Conservation (phyloP, 37 sponge, comb jelly and placozoan species). For the Aplysina aerophoba region DNA sequence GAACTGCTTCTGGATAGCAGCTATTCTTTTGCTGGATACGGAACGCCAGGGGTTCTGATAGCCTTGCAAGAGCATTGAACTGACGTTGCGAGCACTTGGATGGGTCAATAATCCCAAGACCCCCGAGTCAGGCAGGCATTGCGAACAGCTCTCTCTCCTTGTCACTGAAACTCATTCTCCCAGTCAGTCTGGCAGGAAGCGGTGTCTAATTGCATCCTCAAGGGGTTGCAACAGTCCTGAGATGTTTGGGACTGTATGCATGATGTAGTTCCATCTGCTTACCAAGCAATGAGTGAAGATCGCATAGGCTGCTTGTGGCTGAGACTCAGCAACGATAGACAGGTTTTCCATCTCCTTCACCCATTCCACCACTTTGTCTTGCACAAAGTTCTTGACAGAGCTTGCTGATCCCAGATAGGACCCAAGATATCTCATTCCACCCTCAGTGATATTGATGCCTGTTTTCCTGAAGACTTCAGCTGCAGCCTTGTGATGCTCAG, state of each 20-base stretch:
- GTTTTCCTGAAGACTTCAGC: constrained; percentile 6
- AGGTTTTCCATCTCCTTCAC: constrained; percentile 3
- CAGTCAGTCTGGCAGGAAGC: constrained; percentile 14
- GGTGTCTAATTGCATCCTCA: constrained; percentile 17
- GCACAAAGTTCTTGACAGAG: not conserved
- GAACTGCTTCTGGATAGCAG: no score
- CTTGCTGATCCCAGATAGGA: not conserved
- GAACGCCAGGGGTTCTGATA: constrained; percentile 4
- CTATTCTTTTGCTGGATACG: no score
- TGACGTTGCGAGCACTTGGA: not conserved
- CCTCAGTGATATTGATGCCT: constrained; percentile 1
- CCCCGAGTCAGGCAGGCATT: constrained; percentile 20
- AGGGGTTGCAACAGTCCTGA: constrained; percentile 6
- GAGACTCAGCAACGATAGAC: not conserved
- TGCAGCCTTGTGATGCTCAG: not conserved
- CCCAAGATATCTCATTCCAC: constrained; percentile 1
- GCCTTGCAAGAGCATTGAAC: not conserved
- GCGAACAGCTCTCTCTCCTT: constrained; percentile 14
- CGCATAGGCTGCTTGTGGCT: constrained; percentile 19
- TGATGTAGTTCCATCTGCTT: not conserved
- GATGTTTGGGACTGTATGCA: not conserved
- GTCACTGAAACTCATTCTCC: not conserved
- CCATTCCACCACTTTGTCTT: not conserved
- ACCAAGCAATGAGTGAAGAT: not conserved
- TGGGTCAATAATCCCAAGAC: not conserved